Percentiles rank a stretch among this genome's conserved stretches.
Conservation (phyloP, 2,113 vertebrate genomes). For the Euleptes europaea region DNA sequence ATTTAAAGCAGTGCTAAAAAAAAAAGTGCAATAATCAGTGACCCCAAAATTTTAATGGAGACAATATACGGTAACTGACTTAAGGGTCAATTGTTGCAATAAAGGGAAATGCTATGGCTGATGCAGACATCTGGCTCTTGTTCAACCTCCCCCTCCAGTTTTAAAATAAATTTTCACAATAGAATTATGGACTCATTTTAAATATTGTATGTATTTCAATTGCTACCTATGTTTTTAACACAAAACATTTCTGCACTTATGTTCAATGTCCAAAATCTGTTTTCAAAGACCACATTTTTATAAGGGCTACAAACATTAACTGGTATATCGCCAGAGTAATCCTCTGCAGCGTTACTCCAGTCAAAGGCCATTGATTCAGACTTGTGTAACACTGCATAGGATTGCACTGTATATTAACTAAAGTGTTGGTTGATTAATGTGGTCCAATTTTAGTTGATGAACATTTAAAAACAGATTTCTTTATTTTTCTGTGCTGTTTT, state of each 20-base stretch:
- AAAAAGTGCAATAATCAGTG: neutral
- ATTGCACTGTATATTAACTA: neutral
- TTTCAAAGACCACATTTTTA: neutral
- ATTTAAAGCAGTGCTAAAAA: conserved; percentile 38
- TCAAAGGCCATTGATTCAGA: neutral
- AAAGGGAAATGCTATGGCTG: neutral
- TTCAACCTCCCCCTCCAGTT: neutral
- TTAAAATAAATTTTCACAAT: neutral
- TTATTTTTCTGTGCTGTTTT: too few relatives aligned
- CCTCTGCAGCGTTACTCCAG: neutral
- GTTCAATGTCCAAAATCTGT: neutral
- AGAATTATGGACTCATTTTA: neutral
- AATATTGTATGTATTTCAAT: neutral
- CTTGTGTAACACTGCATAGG: neutral
- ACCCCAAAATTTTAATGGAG: conserved; percentile 6
- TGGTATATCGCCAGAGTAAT: neutral
- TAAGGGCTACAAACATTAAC: neutral
- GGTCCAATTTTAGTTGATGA: too few relatives aligned
- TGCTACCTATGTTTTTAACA: neutral
- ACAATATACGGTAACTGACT: conserved; percentile 4
- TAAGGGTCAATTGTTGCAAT: neutral
- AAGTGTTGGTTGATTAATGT: too few relatives aligned
- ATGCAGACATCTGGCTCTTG: neutral
- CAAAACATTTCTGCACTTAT: neutral
- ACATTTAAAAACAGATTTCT: too few relatives aligned